Evolutionary conservation across 2,113 vertebrate genomes (phyloP), one percentile per base, ranked within the genome.

Genomic region (Nothobranchius furzeri): DNA sequence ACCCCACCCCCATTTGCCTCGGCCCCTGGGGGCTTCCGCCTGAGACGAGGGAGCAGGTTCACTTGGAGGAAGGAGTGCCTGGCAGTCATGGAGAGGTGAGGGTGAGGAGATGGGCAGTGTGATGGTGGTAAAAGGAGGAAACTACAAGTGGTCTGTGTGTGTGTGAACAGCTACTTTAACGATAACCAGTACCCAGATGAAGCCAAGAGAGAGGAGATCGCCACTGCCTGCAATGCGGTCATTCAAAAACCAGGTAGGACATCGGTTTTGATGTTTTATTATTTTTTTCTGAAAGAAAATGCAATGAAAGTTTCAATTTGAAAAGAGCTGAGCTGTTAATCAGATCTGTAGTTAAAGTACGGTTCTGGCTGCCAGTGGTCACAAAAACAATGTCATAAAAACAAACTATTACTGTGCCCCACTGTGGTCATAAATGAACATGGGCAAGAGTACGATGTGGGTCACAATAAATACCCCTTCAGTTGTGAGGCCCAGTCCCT

Each of bases 21-120:
- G 75, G 91, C 95, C 59, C 94, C 95, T 0, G 95, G 94, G 0
- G 98, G 96, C 76, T 98, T 98, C 90, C 92, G 96, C 37, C 93
- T 99, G 81, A 94, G 98, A 52, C 89, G 97, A 37, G 98, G 98
- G 56, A 98, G 96, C 86, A 94, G 97, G 6, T 99, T 99, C 92
- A 99, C 98, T 61, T 99, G 98, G 97, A 95, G 97, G 85, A 99
- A 99, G 91, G 98, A 99, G 86, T 99, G 98, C 87, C 91, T 99
- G 89, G 95, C 96, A 51, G 96, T 99, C 30, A 99, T 99, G 97
- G 97, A 98, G 93, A 98, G 96, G 97, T 98, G 90, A 5, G 84
- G n/a, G 57, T 7, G 14, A 30, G 45, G 49, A 7, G 17, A n/a
- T 6, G 9, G 37, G 9, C 30, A 30, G 7, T 14, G 13, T 3